Percentiles rank a stretch among this genome's conserved stretches.
phyloP scores from a whole-genome alignment of 2,113 vertebrate genomes.

The Tachuris rubrigastra region DNA sequence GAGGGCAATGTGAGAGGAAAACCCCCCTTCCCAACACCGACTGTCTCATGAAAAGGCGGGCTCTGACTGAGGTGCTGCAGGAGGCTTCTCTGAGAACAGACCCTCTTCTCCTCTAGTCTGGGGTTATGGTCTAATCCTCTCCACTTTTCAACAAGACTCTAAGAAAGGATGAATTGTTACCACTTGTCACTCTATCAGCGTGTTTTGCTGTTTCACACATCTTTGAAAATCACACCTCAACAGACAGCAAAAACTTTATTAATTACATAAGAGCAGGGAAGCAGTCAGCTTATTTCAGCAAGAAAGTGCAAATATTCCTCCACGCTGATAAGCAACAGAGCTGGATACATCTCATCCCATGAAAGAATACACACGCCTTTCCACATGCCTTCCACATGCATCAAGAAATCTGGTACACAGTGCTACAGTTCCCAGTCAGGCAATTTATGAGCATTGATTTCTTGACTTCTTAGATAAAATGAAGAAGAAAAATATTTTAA shows the following conservation, averaged over 20 bases:
- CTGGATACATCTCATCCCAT: neutral
- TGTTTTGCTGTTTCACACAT: neutral
- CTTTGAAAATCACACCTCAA: neutral
- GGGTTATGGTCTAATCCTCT: neutral
- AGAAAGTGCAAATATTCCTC: neutral
- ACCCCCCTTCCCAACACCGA: neutral
- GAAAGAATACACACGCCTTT: neutral
- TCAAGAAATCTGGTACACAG: neutral
- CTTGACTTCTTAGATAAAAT: neutral
- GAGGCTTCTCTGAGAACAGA: neutral
- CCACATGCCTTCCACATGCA: neutral
- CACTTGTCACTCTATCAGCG: neutral
- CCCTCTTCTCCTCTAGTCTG: neutral
- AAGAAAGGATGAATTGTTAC: neutral
- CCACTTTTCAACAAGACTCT: neutral
- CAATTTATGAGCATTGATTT: neutral
- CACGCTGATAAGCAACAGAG: neutral
- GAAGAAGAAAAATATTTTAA: neutral
- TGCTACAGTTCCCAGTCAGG: neutral
- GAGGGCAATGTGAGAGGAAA: neutral
- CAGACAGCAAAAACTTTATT: neutral
- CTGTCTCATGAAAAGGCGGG: fast-evolving
- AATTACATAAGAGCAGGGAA: neutral
- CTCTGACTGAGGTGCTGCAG: neutral
- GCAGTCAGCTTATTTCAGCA: neutral